Percentiles rank a stretch among this genome's conserved stretches.
Conservation (phyloP, 2,113 vertebrate species). For the Hucho hucho region DNA sequence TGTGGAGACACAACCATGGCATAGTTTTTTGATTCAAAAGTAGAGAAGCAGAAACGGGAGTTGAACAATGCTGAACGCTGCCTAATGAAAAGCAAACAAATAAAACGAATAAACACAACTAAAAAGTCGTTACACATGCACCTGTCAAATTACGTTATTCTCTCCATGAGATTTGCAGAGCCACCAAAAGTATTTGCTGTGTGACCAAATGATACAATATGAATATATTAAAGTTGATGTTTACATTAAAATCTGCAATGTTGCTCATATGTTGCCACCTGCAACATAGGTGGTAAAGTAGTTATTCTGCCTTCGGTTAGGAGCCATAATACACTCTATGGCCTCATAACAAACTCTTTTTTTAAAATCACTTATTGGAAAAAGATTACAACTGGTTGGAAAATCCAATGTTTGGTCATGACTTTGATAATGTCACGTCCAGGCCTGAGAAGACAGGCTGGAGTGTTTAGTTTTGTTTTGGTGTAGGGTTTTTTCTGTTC, state of each 20-base stretch:
- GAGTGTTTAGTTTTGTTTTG: too few species aligned
- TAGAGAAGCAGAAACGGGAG: background rate
- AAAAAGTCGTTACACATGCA: too few species aligned
- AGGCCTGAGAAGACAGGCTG: too few species aligned
- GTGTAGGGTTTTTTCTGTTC: too few species aligned
- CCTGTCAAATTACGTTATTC: background rate
- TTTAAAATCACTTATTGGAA: background rate
- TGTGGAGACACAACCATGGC: background rate
- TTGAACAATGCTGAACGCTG: background rate
- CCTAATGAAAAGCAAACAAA: background rate
- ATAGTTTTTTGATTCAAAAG: background rate
- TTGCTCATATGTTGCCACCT: slow-evolving; percentile 48
- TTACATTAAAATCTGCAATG: background rate
- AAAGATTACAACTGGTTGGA: background rate
- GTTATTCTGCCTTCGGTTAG: background rate
- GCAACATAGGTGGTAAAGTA: slow-evolving; percentile 15
- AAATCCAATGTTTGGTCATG: background rate
- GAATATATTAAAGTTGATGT: background rate
- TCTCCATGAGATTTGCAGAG: background rate
- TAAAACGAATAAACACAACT: background rate
- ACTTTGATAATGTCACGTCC: background rate
- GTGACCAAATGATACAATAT: background rate
- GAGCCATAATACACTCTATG: background rate
- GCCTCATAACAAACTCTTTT: background rate
- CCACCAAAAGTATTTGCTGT: background rate